Percentiles rank a stretch among this genome's conserved stretches.
These are phyloP conservation scores for Hippoglossus stenolepis DNA, from an alignment of 2,113 vertebrate genomes.

Conservation along the genomic window DNA sequence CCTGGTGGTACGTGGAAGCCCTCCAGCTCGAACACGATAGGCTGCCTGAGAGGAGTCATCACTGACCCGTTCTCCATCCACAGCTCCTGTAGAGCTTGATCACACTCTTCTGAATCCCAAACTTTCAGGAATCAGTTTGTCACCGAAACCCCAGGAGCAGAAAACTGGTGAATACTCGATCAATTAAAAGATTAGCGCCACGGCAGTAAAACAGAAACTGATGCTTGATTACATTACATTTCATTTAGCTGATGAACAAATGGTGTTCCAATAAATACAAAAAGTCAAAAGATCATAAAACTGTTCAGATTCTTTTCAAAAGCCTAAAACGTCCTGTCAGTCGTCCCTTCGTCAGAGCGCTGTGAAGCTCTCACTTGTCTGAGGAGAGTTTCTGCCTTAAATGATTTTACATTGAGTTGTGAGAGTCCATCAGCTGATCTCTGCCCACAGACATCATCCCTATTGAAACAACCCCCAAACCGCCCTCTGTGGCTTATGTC, in stretches of 20 bases:
- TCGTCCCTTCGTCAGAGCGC: background rate
- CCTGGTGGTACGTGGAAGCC: constrained; percentile 60
- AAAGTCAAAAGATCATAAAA: background rate
- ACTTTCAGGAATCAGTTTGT: background rate
- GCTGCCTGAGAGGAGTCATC: constrained; percentile 48
- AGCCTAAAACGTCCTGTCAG: background rate
- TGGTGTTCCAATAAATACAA: background rate
- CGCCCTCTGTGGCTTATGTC: background rate
- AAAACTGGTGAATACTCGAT: no score
- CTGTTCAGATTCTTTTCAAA: no score
- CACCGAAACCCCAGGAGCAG: background rate
- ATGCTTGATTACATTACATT: background rate
- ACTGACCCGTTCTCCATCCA: constrained; percentile 60
- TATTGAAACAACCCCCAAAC: background rate
- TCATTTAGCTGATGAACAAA: no score
- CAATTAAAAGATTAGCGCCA: background rate
- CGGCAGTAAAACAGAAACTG: background rate
- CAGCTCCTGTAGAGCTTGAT: background rate
- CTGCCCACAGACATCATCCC: background rate
- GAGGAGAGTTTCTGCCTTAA: background rate
- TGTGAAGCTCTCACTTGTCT: background rate
- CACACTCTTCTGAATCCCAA: background rate
- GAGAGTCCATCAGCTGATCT: background rate
- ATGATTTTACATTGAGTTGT: background rate
- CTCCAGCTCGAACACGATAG: constrained; percentile 66